phyloP scores from a whole-genome alignment of 2,888 invertebrate genomes.

The Archips crataeganus region DNA sequence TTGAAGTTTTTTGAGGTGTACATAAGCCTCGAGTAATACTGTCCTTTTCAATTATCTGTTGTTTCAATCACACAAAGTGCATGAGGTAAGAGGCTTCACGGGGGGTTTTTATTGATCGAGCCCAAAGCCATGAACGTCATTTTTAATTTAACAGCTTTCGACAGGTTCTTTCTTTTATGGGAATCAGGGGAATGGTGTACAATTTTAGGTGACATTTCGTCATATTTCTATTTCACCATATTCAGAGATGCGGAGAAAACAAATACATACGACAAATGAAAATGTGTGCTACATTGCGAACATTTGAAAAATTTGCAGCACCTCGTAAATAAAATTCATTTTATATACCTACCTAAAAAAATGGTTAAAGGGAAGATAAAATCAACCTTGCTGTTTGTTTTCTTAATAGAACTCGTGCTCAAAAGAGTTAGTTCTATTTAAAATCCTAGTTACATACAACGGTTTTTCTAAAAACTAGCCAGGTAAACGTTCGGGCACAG shows the following conservation, averaged over 20 bases:
- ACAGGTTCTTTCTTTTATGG: not conserved
- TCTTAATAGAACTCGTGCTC: no score
- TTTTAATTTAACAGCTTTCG: not conserved
- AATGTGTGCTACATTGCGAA: no score
- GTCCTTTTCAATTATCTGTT: constrained; percentile 3
- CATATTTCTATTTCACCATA: not conserved
- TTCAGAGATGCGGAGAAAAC: not conserved
- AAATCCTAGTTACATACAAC: no score
- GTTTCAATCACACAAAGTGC: constrained; percentile 11
- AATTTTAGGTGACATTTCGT: not conserved
- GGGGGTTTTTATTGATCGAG: not conserved
- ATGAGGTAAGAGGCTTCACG: constrained; percentile 5
- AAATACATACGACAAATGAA: not conserved
- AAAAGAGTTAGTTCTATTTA: no score
- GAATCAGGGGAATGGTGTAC: not conserved
- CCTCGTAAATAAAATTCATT: no score
- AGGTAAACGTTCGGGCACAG: no score
- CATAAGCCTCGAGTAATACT: not conserved
- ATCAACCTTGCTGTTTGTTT: no score
- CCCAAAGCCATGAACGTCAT: not conserved
- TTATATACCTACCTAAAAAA: no score
- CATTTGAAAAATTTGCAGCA: no score
- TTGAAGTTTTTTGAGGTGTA: not conserved
- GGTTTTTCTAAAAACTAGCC: no score
- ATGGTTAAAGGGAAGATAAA: not conserved